Base-by-base conservation (phyloP, 2,113 vertebrate species). In the Gracilinanus agilis region DNA sequence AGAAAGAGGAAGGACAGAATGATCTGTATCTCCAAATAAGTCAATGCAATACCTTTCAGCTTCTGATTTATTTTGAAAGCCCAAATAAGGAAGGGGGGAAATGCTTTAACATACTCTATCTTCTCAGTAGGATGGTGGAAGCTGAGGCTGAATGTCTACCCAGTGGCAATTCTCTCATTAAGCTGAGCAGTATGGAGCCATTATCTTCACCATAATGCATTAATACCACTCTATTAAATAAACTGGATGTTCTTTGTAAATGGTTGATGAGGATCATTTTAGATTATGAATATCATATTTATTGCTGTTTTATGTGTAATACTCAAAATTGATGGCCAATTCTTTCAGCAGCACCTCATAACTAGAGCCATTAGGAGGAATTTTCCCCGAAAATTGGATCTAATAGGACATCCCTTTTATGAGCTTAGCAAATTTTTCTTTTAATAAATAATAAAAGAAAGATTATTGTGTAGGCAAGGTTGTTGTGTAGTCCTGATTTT, bases 201-300 rank as follows among this genome's bases (percentile, higher is more conserved):
- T 96, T 96, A 97, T 55, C 88, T 95, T 94, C 91, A 90, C 93
- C 96, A 92, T 89, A 56, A 96, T 49, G 90, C 44, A 89, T 95
- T 97, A 97, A 94, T 55, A 93, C 54, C 55, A 40, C 44, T 44
- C 92, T 92, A 96, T 95, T 95, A 97, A 95, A 95, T 93, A 95
- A 89, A 96, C 95, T 67, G 67, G 67, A 75, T 97, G 54, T 96
- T 93, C 94, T 95, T 96, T 53, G 61, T 93, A 95, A 94, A 94
- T 94, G 92, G 88, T 61, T 94, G 92, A 95, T 96, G 91, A 94
- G 94, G 75, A 61, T 96, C 91, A 96, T 96, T 97, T 96, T 54
- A 54, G 94, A 93, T 95, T 96, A 95, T 96, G 96, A 95, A 96
- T 96, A 96, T 91, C 88, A 89, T 96, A 96, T 95, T 96, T 96